Base-by-base conservation (phyloP, 2,797 vertebrate species). In the Chaetodon trifasciatus region DNA sequence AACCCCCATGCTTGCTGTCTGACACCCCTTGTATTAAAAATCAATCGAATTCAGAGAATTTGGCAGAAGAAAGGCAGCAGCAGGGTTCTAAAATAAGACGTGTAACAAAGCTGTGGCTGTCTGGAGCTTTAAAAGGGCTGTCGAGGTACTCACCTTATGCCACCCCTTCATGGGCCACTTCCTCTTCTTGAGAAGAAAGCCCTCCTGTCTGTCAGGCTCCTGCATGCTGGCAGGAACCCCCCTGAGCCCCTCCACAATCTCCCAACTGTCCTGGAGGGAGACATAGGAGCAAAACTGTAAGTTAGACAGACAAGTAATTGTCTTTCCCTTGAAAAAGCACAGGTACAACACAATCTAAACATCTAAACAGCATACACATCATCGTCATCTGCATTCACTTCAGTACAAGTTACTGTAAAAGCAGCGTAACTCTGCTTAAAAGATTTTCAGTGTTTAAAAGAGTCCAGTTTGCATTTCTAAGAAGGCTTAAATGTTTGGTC, bases 151-250 rank as follows among this genome's bases (percentile, higher is more conserved):
- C 89, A 99, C 98, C 97, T 99, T 99, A 88, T 99, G 98, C 98
- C 98, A 99, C 46, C 98, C 98, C 92, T 99, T 99, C 95, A 99
- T 96, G 73, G 98, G 98, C 98, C 98, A 99, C 90, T 99, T 99
- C 83, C 98, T 97, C 90, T 96, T 99, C 92, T 99, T 99, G 87
- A 99, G 95, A 92, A 99, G 93, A 89, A 97, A 96, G 79, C 97
- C 98, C 83, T 97, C 97, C 87, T 98, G 97, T 79, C 94, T 94
- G 40, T 95, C 94, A 0, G 98, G 98, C 89, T 97, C 96, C 89
- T 97, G 96, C 19, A 96, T 95, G 81, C 89, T 96, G 87, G 90
- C 96, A 82, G 95, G 94, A 83, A 93, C 91, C 79, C 97, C 97
- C 11, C 95, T 94, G 55, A 99, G 92, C 35, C 97, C 98, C 93